These are phyloP conservation scores for Archips xylosteana DNA, from an alignment of 2,888 invertebrate species.

Conservation along the genomic window DNA sequence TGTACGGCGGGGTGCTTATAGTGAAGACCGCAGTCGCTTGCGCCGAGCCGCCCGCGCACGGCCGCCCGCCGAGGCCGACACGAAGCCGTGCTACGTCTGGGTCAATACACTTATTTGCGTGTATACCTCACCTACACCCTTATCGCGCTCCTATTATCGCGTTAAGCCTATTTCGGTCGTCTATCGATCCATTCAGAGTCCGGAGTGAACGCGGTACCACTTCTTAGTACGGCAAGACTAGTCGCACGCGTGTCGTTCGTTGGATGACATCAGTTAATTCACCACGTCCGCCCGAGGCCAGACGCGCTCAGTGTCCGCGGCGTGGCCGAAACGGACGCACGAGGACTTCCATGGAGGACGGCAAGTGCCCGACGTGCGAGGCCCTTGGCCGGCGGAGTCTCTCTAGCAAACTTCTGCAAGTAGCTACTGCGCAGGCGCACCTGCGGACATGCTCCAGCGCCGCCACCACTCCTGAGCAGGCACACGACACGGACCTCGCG, in stretches of 20 bases:
- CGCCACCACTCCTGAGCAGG: constrained; percentile 64
- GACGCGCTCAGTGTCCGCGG: constrained; percentile 81
- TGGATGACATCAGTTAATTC: constrained; percentile 85
- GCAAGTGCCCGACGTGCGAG: constrained; percentile 79
- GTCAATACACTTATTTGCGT: constrained; percentile 83
- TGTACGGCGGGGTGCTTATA: constrained; percentile 68
- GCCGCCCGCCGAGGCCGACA: constrained; percentile 72
- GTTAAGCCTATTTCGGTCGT: constrained; percentile 79
- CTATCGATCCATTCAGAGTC: constrained; percentile 75
- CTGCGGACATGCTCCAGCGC: constrained; percentile 75
- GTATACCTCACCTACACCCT: constrained; percentile 60
- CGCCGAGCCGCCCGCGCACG: constrained; percentile 77
- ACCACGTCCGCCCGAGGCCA: constrained; percentile 80
- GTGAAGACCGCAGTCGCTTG: constrained; percentile 78
- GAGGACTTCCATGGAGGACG: constrained; percentile 80
- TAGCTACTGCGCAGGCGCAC: constrained; percentile 82
- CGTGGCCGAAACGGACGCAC: constrained; percentile 80
- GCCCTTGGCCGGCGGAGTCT: constrained; percentile 78
- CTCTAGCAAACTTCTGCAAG: constrained; percentile 78
- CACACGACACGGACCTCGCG: constrained; percentile 72
- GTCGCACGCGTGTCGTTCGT: constrained; percentile 74
- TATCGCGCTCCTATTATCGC: constrained; percentile 83
- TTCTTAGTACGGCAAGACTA: constrained; percentile 73
- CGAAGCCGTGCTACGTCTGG: constrained; percentile 80
- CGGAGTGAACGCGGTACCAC: constrained; percentile 69